Percentiles rank a stretch among this genome's conserved stretches.
Evolutionary conservation across 2,888 invertebrate genomes (phyloP).

Genomic region (Synanthedon andrenaeformis): DNA sequence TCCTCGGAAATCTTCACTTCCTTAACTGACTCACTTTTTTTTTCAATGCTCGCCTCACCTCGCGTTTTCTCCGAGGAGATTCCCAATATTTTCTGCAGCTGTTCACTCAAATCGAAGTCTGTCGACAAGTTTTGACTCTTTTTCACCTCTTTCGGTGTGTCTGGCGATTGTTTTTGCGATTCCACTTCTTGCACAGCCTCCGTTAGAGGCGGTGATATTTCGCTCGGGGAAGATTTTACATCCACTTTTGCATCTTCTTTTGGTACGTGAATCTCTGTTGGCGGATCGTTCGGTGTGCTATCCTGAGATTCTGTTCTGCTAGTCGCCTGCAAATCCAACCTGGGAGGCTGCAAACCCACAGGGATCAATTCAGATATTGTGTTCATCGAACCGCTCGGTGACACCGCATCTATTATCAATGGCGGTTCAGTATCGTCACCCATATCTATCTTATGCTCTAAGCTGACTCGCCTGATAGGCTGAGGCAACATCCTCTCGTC

Average conservation of each 20-base stretch:
- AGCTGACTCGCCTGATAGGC: slow-evolving; percentile 49
- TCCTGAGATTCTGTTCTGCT: slow-evolving; percentile 53
- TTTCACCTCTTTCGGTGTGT: slow-evolving; percentile 57
- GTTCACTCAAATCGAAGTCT: slow-evolving; percentile 63
- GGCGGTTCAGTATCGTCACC: slow-evolving; percentile 65
- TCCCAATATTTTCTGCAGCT: slow-evolving; percentile 61
- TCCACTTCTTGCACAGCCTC: slow-evolving; percentile 38
- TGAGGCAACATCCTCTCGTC: slow-evolving; percentile 40
- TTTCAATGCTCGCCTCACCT: slow-evolving; percentile 37
- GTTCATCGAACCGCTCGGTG: slow-evolving; percentile 56
- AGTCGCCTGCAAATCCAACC: slow-evolving; percentile 39
- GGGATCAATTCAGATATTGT: slow-evolving; percentile 62
- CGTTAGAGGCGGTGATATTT: slow-evolving; percentile 55
- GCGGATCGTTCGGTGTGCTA: slow-evolving; percentile 54
- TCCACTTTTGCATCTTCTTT: slow-evolving; percentile 42
- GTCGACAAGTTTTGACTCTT: slow-evolving; percentile 64
- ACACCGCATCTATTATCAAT: slow-evolving; percentile 56
- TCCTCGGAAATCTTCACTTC: slow-evolving; percentile 58
- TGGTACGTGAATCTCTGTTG: slow-evolving; percentile 56
- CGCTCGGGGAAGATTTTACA: slow-evolving; percentile 54
- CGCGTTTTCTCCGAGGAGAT: slow-evolving; percentile 61
- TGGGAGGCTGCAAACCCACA: slow-evolving; percentile 48
- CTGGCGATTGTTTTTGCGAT: slow-evolving; percentile 55
- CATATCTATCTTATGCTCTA: slow-evolving; percentile 64
- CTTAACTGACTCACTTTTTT: slow-evolving; percentile 43